Base-by-base conservation (phyloP, 2,888 invertebrate genomes). In the Cryptus viduatorius region DNA sequence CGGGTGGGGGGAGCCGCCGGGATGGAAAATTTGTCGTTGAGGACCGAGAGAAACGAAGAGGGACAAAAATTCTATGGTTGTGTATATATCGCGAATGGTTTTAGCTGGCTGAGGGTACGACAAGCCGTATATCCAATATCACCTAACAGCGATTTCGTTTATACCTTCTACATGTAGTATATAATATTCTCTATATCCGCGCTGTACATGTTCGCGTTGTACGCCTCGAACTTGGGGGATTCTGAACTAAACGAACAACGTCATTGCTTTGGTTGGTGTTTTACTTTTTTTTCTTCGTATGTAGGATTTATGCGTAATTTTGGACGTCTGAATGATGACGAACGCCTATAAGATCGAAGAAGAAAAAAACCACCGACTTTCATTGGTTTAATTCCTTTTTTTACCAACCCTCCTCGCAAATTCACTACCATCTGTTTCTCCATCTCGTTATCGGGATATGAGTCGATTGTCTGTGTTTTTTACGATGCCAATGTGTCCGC, bases 81-180 rank as follows among this genome's bases (percentile, higher is more conserved):
- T 29, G 56, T 67, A 67, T 76, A 46, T 59, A 42, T 48, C 72
- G 68, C 56, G 59, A 77, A 77, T 67, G 19, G 44, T 59, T 72
- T 19, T 76, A 65, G 68, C 71, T 82, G 46, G 79, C 76, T 77
- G 75, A 79, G 67, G 50, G 79, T 72, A 77, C 82, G 82, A 92
- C 92, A 91, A 88, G 90, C 89, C 90, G 86, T 89, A 89, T 88
- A 81, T 87, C 92, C 92, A 91, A 93, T 93, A 93, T 93, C 91
- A 90, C 91, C 92, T 92, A 93, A 93, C 92, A 92, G 91, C 92
- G 90, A 92, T 92, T 92, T 91, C 91, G 90, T 90, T 91, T 91
- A 91, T 92, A 91, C 72, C 78, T 68, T 16, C 61, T 56, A 46
- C 75, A 59, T 29, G 69, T 46, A 68, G 44, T 50, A 67, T 64